Base-by-base conservation (phyloP, 1,140 invertebrate species). In the Tetragnatha versicolor region DNA sequence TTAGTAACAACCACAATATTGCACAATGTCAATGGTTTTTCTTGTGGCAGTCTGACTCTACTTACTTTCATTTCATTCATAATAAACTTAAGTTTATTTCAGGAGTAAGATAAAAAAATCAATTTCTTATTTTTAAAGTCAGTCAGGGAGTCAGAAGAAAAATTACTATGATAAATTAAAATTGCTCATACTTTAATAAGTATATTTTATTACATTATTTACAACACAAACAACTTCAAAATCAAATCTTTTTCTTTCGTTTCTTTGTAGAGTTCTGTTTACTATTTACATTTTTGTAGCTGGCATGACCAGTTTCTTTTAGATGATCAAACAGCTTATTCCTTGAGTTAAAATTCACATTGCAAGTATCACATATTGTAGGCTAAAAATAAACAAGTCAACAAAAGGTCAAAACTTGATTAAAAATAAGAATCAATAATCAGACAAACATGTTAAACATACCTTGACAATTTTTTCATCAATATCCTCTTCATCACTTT, bases 261-360 rank as follows among this genome's bases (percentile, higher is more conserved):
- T 76, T 61, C 27, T 76, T 76, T 45, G 12, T 61, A 10, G 37
- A 17, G 20, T 39, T 61, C 14, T 73, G 51, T 63, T 61, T 33
- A 25, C 39, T 3, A 35, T 35, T 49, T 35, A 33, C 72, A 76
- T 51, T 65, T 60, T 51, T 65, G 37, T 63, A 76, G 35, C 31
- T 29, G 27, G 68, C 58, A 66, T 79, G 78, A 12, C 78, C 78
- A 65, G 47, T 72, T 42, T 66, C 47, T 35, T 79, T 79, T 1
- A 79, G 37, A 51, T 79, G 78, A 2, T 33, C 55, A 58, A 79
- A 79, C 2, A 79, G 37, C 22, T 79, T 79, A 58, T 79, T 79
- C 66, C 78, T 70, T 14, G 78, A 53, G 17, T 29, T 39, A 42
- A 63, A 79, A 25, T 70, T 31, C 25, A 20, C 7, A 31, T 65